Base-by-base conservation (phyloP, 2,113 vertebrate species). In the Rhegmatorhina hoffmannsi region DNA sequence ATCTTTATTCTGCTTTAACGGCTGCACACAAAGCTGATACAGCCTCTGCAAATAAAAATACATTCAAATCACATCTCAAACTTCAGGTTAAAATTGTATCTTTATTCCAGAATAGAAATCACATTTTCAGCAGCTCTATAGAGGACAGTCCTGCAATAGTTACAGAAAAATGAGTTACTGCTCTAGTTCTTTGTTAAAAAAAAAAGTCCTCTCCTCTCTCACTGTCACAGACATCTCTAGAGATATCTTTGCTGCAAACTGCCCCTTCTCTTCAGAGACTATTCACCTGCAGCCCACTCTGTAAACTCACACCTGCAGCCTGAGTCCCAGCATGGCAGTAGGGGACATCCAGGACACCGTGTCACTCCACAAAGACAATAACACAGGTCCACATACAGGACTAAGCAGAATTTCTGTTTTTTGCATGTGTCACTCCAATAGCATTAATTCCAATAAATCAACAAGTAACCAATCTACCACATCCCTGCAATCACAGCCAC, bases 271-370 rank as follows among this genome's bases (percentile, higher is more conserved):
- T 70, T 46, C 72, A 80, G 62, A 33, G 29, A n/a, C 18, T 75
- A 2, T 8, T 85, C 62, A 23, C 31, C 13, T 47, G 33, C 38
- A 83, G 62, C 26, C 3, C 8, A 1, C 16, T 62, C 47, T n/a
- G 12, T n/a, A 10, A 7, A 6, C 56, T 38, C 34, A 38, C 34
- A 70, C 8, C 25, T 63, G 34, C 17, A 77, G 10, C 46, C 9
- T 2, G 21, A 68, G 64, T 15, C 31, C 14, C 58, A 83, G 38
- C 16, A 68, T 0, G 0, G 56, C 52, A 47, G 12, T 0, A 15
- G 44, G 12, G 50, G 19, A 26, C 36, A 16, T 13, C 10, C 23
- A 75, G 49, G 28, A 55, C 3, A 4, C 17, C 33, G 1, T 6
- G 38, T 10, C 40, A 44, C 20, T 43, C 17, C 47, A 70, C 44